phyloP scores from a whole-genome alignment of 64 coral and sea anemone genomes.

The Acropora tenuis region DNA sequence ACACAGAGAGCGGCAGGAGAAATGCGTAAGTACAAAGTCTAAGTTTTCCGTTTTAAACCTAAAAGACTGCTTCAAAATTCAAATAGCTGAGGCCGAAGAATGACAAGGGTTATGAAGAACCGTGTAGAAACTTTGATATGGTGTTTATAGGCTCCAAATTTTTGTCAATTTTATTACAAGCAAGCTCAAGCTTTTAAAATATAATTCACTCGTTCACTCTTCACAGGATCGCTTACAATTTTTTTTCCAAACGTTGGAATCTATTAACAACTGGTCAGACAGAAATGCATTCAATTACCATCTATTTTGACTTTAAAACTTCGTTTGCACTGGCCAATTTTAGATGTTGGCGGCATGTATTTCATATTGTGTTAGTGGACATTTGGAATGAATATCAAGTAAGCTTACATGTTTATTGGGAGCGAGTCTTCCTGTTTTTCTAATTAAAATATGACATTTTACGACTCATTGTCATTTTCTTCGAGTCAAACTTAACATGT shows the following conservation, averaged over 20 bases:
- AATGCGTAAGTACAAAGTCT: not conserved
- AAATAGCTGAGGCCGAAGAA: conserved; percentile 17
- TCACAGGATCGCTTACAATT: conserved; percentile 2
- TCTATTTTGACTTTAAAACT: conserved; percentile 14
- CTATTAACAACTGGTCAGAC: not conserved
- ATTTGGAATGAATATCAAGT: not conserved
- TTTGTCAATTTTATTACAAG: conserved; percentile 22
- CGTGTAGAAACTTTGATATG: conserved; percentile 38
- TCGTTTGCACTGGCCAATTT: conserved; percentile 11
- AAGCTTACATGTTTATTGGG: not conserved
- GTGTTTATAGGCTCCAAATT: conserved; percentile 21
- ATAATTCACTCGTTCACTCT: conserved; percentile 22
- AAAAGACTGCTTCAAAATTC: conserved; percentile 23
- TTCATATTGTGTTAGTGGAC: not conserved
- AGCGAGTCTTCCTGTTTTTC: conserved; percentile 1
- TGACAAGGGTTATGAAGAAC: conserved; percentile 30
- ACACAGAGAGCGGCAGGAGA: conserved; percentile 13
- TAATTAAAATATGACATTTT: conserved; percentile 22
- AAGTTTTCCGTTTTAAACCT: too few relatives aligned
- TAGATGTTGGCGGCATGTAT: not conserved
- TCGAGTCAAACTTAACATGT: conserved; percentile 21
- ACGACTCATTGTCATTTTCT: conserved; percentile 22
- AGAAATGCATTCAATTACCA: conserved; percentile 40
- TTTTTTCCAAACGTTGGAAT: not conserved
- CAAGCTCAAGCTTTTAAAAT: not conserved